Conservation (phyloP, 2,797 vertebrate species). For the Alca torda region DNA sequence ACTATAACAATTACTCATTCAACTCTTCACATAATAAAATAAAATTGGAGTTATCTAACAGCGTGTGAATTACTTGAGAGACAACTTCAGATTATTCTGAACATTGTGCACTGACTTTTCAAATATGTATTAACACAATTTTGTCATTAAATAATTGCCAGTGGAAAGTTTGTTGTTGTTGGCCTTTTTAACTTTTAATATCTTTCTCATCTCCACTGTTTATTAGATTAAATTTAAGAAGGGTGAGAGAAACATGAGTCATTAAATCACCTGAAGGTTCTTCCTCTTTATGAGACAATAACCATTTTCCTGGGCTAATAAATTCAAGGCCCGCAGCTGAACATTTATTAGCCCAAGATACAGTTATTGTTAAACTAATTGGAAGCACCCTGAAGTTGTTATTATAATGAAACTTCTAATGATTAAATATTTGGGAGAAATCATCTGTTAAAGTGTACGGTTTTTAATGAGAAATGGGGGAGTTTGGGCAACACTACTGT, state of each 20-base stretch:
- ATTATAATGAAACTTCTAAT: slow-evolving; percentile 28
- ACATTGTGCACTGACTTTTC: background rate
- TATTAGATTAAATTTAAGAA: slow-evolving; percentile 7
- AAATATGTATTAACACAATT: background rate
- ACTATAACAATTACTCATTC: slow-evolving; percentile 36
- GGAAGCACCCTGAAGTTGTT: slow-evolving; percentile 44
- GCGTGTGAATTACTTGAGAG: background rate
- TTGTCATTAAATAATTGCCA: slow-evolving; percentile 4
- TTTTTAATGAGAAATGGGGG: background rate
- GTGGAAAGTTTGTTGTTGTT: background rate
- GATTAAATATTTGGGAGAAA: slow-evolving; percentile 49
- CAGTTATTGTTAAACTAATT: slow-evolving; percentile 37
- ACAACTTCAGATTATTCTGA: background rate
- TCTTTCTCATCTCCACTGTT: slow-evolving; percentile 6
- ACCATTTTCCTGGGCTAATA: slow-evolving; percentile 12
- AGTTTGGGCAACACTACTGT: background rate
- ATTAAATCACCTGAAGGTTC: slow-evolving; percentile 17
- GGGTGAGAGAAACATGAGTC: background rate
- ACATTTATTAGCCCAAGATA: slow-evolving; percentile 39
- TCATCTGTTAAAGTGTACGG: background rate
- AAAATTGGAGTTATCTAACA: background rate
- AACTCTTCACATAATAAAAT: background rate
- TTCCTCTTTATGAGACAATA: slow-evolving; percentile 45
- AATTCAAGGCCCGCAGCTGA: background rate
- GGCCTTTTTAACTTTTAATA: slow-evolving; percentile 1